Evolutionary conservation across 2,797 vertebrate genomes (phyloP).

Genomic region (Scyliorhinus canicula): DNA sequence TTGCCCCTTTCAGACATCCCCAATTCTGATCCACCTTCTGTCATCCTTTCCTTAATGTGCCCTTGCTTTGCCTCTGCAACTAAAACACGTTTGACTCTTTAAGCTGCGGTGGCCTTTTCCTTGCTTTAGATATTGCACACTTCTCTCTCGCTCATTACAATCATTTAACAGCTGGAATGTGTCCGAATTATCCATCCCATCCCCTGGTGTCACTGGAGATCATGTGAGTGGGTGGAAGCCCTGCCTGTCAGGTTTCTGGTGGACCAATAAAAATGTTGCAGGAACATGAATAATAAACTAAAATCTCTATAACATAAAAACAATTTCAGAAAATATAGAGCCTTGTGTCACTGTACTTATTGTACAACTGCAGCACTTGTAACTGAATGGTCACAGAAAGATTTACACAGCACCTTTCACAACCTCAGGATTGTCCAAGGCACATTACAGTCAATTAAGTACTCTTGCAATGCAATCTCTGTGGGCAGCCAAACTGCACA

Average conservation of each 20-base stretch:
- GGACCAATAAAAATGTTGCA: not conserved
- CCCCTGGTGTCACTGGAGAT: not conserved
- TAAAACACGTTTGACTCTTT: not conserved
- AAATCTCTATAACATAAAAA: not conserved
- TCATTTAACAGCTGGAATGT: not conserved
- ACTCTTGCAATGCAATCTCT: not conserved
- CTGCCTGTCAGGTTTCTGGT: not conserved
- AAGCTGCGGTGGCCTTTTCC: not conserved
- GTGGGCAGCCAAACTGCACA: not conserved
- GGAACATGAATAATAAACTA: not conserved
- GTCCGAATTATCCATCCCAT: not conserved
- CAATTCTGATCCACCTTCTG: not conserved
- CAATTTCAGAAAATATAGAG: not conserved
- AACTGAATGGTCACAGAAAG: not conserved
- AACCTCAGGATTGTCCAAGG: not conserved
- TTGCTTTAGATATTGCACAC: not conserved
- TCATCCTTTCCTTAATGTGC: not conserved
- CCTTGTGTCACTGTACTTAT: not conserved
- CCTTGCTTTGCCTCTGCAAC: not conserved
- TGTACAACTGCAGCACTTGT: not conserved
- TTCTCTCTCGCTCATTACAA: not conserved
- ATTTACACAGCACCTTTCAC: not conserved
- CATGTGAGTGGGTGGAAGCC: not conserved
- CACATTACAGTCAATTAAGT: not conserved
- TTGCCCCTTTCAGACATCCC: not conserved